Base-by-base conservation (phyloP, 2,797 vertebrate genomes). In the Chrysocyon brachyurus region DNA sequence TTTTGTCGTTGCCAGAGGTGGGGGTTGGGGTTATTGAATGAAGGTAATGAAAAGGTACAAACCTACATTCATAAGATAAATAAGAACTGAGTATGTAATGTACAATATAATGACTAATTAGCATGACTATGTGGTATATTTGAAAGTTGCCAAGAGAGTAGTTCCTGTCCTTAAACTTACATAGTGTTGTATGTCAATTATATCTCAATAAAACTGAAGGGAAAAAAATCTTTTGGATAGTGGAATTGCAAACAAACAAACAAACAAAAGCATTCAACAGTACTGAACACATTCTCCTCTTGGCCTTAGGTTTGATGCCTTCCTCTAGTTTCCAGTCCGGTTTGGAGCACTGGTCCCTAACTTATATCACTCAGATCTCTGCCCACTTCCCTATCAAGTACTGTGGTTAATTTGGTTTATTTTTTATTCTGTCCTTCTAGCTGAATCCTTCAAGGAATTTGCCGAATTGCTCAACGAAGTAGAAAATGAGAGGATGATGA, bases 401-500 rank as follows among this genome's bases (percentile, higher is more conserved):
- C n/a, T 31, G 46, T 57, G 14, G 93, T 91, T 97, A 97, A 97
- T 96, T 86, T 84, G 5, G 28, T 87, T 97, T 90, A 96, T 96
- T 56, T 97, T 95, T 97, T 89, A 70, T 98, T 96, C 83, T 97
- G n/a, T 97, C 90, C 92, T 98, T 96, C 14, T 98, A 99, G 99
- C 99, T 0, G 99, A 99, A 98, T 99, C 99, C 36, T 99, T 99
- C 97, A 99, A 99, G 97, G 99, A 99, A 98, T 99, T 99, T 28
- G 99, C 99, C 0, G 99, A 99, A 94, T 98, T 99, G 85, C 99
- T 99, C 85, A 99, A 99, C 1, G 99, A 99, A 98, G 99, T 99
- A 92, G 99, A 99, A 98, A 99, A 99, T 3, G 99, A 99, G 98
- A 99, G 99, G 98, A 99, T 99, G 98, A 99, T 99, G 99, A 99